Evolutionary conservation across 2,888 invertebrate species (phyloP).

Genomic region (Protula sp.): DNA sequence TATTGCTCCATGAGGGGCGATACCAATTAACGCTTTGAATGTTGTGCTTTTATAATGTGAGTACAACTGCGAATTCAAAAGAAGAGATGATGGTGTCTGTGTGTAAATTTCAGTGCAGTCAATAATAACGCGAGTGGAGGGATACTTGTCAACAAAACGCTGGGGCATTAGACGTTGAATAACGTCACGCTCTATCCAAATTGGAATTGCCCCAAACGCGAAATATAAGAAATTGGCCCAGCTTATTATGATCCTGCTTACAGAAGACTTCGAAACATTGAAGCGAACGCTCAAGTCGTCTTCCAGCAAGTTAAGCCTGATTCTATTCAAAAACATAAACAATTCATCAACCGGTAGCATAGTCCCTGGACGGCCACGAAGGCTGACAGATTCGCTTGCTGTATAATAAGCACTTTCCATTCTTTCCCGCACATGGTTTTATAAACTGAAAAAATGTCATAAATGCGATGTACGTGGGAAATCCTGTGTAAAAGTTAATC

Average conservation of each 20-base stretch:
- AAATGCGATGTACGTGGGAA: neutral
- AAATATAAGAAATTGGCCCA: slow-evolving; percentile 2
- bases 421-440: neutral
- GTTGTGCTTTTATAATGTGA: slow-evolving; percentile 21
- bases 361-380: neutral
- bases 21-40: slow-evolving; percentile 17
- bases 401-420: neutral
- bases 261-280: neutral
- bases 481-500: neutral
- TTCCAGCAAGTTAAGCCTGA: neutral
- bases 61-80: slow-evolving; percentile 12
- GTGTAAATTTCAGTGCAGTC: slow-evolving; percentile 26
- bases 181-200: neutral
- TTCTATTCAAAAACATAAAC: neutral
- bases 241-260: neutral
- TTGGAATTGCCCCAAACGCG: neutral
- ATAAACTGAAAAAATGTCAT: neutral
- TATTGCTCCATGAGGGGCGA: slow-evolving; percentile 17
- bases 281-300: slow-evolving; percentile 2
- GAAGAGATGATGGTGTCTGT: slow-evolving; percentile 15
- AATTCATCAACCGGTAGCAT: neutral
- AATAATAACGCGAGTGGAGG: slow-evolving; percentile 17
- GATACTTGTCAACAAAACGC: slow-evolving; percentile 14
- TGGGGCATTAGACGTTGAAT: slow-evolving; percentile 12
- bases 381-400: neutral